Percentiles rank a stretch among this genome's conserved stretches.
Evolutionary conservation across 2,888 invertebrate genomes (phyloP).

Genomic region (Andrena hattorfiana): DNA sequence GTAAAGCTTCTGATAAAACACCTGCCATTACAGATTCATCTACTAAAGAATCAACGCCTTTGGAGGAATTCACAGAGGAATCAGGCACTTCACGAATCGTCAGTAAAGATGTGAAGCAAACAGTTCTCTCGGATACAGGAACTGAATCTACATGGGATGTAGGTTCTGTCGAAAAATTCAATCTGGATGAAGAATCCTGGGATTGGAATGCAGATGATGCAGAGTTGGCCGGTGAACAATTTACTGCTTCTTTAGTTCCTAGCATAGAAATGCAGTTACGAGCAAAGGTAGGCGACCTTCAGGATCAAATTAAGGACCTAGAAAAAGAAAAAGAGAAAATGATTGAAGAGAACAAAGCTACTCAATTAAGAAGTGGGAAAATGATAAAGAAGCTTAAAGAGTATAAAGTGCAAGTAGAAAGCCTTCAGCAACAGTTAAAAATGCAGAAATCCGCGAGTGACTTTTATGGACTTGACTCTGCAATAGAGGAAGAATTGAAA

Average conservation of each 20-base stretch:
- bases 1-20: constrained; percentile 37
- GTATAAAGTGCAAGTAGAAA: constrained; percentile 90
- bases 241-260: constrained; percentile 62
- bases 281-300: constrained; percentile 86
- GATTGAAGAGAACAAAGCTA: constrained; percentile 51
- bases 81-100: constrained; percentile 13
- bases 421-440: constrained; percentile 87
- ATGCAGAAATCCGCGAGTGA: constrained; percentile 85
- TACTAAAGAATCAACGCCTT: constrained; percentile 20
- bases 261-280: constrained; percentile 78
- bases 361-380: constrained; percentile 89
- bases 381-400: constrained; percentile 94
- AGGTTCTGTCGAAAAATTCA: constrained; percentile 76
- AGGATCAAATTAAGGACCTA: constrained; percentile 86
- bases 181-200: constrained; percentile 86
- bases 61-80: constrained; percentile 21
- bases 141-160: constrained; percentile 83
- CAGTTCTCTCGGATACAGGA: constrained; percentile 85
- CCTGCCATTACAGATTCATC: neutral
- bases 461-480: constrained; percentile 89
- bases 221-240: constrained; percentile 85
- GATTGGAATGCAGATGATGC: constrained; percentile 87
- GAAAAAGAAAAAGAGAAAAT: constrained; percentile 71
- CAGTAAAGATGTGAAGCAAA: neutral
- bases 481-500: constrained; percentile 93